Base-by-base conservation (phyloP, 2,888 invertebrate genomes). In the Protonemura montana region DNA sequence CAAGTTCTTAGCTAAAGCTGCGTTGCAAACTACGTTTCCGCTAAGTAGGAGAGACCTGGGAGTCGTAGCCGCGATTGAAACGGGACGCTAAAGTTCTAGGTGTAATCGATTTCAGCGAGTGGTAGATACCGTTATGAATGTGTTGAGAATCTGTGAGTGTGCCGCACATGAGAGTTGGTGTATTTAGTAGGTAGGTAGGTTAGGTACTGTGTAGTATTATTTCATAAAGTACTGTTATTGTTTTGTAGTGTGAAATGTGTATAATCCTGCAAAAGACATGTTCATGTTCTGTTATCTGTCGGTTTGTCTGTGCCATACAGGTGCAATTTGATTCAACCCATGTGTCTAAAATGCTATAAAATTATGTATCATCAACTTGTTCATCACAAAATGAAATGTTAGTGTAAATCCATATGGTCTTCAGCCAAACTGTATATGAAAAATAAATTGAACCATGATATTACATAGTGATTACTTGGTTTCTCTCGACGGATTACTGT, bases 121-220 rank as follows among this genome's bases (percentile, higher is more conserved):
- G 6, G 41, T 59, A 21, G 16, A 59, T 59, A 59, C 21, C 59
- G 7, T 59, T 21, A 59, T 59, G 59, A 59, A 59, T 59, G 59
- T 59, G 59, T 59, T 59, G 59, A 59, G 35, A 59, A 59, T 10
- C 13, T 59, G 59, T 7, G 13, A 59, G 59, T 10, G 21, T 21
- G 3, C 59, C 21, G 59, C 13, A 59, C 2, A 59, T 59, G 59
- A 59, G 21, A 59, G 59, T 13, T 59, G 21, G 13, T 59, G 59
- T 59, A 59, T 59, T 21, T 2, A 21, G 59, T 59, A 59, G 59
- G 59, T 59, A 10, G 59, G 41, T 41, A 41, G 41, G 13, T n/a
- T 41, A 41, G 41, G 59, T 59, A 59, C 59, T 59, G 59, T 59
- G 59, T 59, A 59, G 59, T 59, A 59, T 59, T 59, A 59, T 59